Conservation (phyloP, 2,888 invertebrate genomes). For the Ypsolopha sequella region DNA sequence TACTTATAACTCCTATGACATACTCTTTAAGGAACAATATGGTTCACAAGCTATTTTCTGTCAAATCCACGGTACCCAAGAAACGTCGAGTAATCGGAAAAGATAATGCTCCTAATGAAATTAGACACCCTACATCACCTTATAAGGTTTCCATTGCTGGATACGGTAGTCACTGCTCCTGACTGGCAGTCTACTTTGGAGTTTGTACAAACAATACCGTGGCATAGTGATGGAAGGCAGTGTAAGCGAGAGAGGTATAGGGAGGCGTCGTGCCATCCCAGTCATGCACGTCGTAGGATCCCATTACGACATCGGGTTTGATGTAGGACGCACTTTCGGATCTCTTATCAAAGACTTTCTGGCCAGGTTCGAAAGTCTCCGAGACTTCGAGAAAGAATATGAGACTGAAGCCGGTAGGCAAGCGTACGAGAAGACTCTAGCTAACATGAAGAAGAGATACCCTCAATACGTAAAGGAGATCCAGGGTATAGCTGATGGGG, state of each 20-base stretch:
- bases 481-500: conserved; percentile 88
- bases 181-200: too few species aligned
- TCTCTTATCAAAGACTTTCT: conserved; percentile 80
- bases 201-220: too few species aligned
- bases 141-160: too few species aligned
- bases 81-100: too few species aligned
- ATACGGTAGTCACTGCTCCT: too few species aligned
- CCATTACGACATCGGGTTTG: conserved; percentile 89
- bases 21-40: too few species aligned
- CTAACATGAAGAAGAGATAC: conserved; percentile 75
- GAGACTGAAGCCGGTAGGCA: conserved; percentile 76
- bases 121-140: too few species aligned
- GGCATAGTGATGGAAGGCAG: too few species aligned
- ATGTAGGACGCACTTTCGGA: conserved; percentile 85
- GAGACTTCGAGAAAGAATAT: conserved; percentile 79
- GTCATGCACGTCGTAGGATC: conserved; percentile 83
- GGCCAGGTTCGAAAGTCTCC: conserved; percentile 71
- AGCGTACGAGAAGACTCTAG: conserved; percentile 82
- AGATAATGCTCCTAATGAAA: too few species aligned
- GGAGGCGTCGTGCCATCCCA: conserved; percentile 70
- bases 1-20: too few species aligned
- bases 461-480: conserved; percentile 88
- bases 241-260: conserved; percentile 24
- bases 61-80: too few species aligned
- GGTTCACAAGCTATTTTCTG: too few species aligned